phyloP scores from a whole-genome alignment of 2,797 vertebrate genomes.

The Danionella dracula region DNA sequence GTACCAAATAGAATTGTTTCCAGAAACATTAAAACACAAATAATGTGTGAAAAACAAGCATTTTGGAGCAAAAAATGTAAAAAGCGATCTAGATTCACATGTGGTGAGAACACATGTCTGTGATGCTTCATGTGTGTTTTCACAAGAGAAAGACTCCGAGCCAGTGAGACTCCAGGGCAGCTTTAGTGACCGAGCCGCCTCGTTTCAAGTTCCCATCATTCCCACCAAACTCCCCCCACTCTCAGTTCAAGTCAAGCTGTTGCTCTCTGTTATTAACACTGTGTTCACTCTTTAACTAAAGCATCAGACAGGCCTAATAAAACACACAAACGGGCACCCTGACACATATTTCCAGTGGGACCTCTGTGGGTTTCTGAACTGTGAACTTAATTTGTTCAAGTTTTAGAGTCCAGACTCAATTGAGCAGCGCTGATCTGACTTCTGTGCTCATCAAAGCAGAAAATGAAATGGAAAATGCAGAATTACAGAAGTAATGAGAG shows the following conservation, averaged over 20 bases:
- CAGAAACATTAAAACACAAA: too few relatives aligned
- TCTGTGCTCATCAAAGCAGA: constrained; percentile 13
- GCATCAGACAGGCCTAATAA: neutral
- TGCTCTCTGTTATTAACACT: constrained; percentile 38
- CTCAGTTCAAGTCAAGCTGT: constrained; percentile 13
- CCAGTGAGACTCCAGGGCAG: neutral
- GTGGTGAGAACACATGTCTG: neutral
- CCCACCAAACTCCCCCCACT: constrained; percentile 2
- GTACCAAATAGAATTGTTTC: neutral
- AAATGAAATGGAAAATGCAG: constrained; percentile 4
- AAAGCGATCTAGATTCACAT: neutral
- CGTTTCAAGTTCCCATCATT: constrained; percentile 6
- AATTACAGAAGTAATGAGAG: neutral
- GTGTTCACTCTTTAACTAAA: constrained; percentile 29
- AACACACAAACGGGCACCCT: neutral
- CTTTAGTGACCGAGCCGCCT: constrained; percentile 1
- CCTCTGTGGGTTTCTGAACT: neutral
- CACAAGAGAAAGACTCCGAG: too few relatives aligned
- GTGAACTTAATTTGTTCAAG: neutral
- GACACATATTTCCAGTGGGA: neutral
- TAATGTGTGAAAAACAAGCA: too few relatives aligned
- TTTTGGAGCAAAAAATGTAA: neutral
- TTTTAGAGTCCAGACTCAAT: constrained; percentile 17
- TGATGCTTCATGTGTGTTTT: too few relatives aligned
- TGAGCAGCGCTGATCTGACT: constrained; percentile 23